A percentile compares a stretch with the other conserved stretches of the same genome.
Evolutionary conservation across 30 jellyfish, hydroid and myxozoan genomes (phyloP).

Genomic region (Aurelia coerulea): DNA sequence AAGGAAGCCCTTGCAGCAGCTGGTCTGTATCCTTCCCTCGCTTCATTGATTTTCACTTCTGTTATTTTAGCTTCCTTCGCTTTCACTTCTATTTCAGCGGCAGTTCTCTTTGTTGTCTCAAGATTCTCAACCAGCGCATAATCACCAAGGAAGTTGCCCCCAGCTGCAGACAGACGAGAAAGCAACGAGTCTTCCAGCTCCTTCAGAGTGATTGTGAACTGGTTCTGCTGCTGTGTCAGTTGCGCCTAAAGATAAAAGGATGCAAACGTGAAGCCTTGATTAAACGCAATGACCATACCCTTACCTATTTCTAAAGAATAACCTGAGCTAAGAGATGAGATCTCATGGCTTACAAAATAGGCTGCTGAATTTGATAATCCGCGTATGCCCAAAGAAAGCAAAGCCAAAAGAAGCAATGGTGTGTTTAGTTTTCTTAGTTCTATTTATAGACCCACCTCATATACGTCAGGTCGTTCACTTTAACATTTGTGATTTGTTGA

Average conservation of each 20-base stretch:
- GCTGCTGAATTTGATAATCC: no score
- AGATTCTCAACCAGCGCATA: conserved; percentile 96
- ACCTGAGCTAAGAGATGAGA: no score
- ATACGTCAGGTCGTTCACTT: no score
- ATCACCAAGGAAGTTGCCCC: conserved; percentile 99
- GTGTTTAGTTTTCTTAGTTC: no score
- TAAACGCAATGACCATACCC: background rate
- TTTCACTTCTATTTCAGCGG: conserved; percentile 98
- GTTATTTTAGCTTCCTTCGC: conserved; percentile 97
- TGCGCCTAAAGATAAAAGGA: conserved; percentile 77
- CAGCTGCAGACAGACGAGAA: conserved; percentile 99
- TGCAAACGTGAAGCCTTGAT: background rate
- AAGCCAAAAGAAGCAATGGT: no score
- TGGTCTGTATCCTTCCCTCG: conserved; percentile 98
- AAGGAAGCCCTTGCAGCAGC: conserved; percentile 99
- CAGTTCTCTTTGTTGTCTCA: conserved; percentile 98
- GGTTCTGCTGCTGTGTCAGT: conserved; percentile 98
- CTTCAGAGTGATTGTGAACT: conserved; percentile 95
- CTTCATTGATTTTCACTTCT: conserved; percentile 94
- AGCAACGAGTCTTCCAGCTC: conserved; percentile 97
- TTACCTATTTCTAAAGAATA: background rate
- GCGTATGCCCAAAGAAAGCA: no score
- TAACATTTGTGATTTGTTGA: no score
- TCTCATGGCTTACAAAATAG: no score
- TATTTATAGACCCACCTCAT: no score